Evolutionary conservation across 2,113 vertebrate genomes (phyloP), one percentile per base, ranked within the genome.

Genomic region (Triplophysa tibetana): DNA sequence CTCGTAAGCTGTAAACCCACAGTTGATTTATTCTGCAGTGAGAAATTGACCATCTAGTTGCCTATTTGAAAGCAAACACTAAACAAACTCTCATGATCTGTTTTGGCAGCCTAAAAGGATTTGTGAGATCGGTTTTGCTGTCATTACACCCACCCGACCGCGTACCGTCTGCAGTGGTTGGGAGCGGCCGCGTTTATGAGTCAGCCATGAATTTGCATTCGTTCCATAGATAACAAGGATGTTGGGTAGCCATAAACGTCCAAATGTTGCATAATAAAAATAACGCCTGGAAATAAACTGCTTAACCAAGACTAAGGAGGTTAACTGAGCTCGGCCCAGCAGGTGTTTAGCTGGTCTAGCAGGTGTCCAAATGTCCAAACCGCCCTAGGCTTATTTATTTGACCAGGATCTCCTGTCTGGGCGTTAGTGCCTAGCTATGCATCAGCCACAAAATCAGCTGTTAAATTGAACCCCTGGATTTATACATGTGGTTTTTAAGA

Each of bases 181-280:
- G 88, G 82, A 73, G 81, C 11, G 56, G 83, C 63, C 70, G 78
- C 70, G 84, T 88, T 86, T 84, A 66, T 81, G 16, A 79, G 70
- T 60, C 68, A 67, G 80, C 48, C 43, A 85, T 78, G 82, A 89
- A 87, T 85, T 69, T 74, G 72, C 70, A 1, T 77, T 82, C 83
- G 73, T 66, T 68, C 68, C 78, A 75, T 84, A 75, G 83, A 83
- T 81, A 76, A 82, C 67, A 79, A 78, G n/a, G 79, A 75, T 60
- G 33, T 45, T 61, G 73, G 73, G 29, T 54, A 23, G 45, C 58
- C 45, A 63, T 68, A 70, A 76, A 45, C 76, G 65, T 79, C 70
- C 81, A 83, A 73, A 64, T 54, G 54, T 64, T 85, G 82, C 86
- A 83, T 19, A 74, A 81, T 78, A 10, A 52, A 1, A 24, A 41